Evolutionary conservation across 2,113 vertebrate species (phyloP).

Genomic region (Lagopus muta): DNA sequence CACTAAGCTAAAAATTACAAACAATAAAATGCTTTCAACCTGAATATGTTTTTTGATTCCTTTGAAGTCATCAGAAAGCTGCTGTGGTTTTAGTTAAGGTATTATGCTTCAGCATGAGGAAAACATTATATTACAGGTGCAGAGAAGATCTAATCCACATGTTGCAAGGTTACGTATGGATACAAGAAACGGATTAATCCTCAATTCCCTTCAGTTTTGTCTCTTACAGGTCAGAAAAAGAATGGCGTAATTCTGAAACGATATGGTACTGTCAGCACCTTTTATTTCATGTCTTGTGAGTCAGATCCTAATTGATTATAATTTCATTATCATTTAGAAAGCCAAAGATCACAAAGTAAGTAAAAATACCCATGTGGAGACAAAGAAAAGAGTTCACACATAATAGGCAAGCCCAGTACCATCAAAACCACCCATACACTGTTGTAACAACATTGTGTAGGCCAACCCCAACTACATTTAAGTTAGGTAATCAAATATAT

Average conservation of each 20-base stretch:
- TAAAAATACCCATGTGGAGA: neutral
- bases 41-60: slow-evolving; percentile 15
- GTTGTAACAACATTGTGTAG: accelerated
- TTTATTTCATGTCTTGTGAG: slow-evolving; percentile 26
- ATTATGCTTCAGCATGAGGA: slow-evolving; percentile 51
- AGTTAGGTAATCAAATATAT: neutral
- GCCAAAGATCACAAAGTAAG: slow-evolving; percentile 1
- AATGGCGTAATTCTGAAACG: slow-evolving; percentile 2
- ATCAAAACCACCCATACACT: neutral
- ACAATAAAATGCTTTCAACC: slow-evolving; percentile 71
- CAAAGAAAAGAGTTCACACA: neutral
- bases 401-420: neutral
- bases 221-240: slow-evolving; percentile 40
- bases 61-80: slow-evolving; percentile 69
- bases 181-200: slow-evolving; percentile 54
- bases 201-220: slow-evolving; percentile 23
- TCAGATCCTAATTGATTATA: neutral
- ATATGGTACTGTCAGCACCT: neutral
- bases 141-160: slow-evolving; percentile 70
- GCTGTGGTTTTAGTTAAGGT: slow-evolving; percentile 60
- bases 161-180: slow-evolving; percentile 21
- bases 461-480: accelerated
- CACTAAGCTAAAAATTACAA: slow-evolving; percentile 54
- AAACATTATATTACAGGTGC: slow-evolving; percentile 66
- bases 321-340: neutral